Evolutionary conservation across 2,888 invertebrate species (phyloP).

Genomic region (Drosophila rellima): DNA sequence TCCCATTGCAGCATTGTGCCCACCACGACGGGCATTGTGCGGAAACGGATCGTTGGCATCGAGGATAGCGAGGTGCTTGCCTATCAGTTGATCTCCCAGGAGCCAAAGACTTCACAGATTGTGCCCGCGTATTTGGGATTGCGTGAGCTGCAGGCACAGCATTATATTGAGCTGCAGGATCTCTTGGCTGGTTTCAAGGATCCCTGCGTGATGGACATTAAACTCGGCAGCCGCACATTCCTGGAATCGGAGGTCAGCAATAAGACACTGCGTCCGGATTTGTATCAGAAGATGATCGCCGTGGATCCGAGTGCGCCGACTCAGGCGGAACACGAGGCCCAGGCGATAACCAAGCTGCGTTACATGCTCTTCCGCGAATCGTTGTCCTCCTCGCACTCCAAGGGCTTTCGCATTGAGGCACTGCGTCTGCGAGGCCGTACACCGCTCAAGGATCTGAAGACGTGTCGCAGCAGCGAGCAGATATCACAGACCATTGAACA

Average conservation of each 20-base stretch:
- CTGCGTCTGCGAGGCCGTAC: constrained; percentile 94
- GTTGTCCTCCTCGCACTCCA: constrained; percentile 95
- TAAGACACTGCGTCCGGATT: constrained; percentile 92
- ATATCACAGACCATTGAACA: constrained; percentile 90
- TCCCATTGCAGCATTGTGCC: constrained; percentile 91
- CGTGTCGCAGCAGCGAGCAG: constrained; percentile 92
- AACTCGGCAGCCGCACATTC: constrained; percentile 98
- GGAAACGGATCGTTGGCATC: constrained; percentile 93
- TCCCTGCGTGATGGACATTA: constrained; percentile 98
- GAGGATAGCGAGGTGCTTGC: constrained; percentile 91
- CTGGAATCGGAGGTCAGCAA: constrained; percentile 98
- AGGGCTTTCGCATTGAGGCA: constrained; percentile 98
- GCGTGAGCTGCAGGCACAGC: constrained; percentile 90
- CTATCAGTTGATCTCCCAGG: constrained; percentile 92
- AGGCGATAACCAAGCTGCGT: constrained; percentile 96
- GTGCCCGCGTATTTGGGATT: constrained; percentile 95
- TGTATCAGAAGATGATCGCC: constrained; percentile 98
- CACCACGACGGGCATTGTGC: constrained; percentile 96
- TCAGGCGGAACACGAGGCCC: constrained; percentile 91
- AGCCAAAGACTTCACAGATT: constrained; percentile 87
- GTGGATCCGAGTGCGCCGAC: constrained; percentile 96
- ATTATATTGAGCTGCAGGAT: constrained; percentile 98
- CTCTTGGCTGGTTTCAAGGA: constrained; percentile 95
- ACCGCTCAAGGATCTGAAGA: constrained; percentile 95
- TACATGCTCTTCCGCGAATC: constrained; percentile 99